Conservation (phyloP, 2,797 vertebrate genomes). For the Chiloscyllium punctatum region DNA sequence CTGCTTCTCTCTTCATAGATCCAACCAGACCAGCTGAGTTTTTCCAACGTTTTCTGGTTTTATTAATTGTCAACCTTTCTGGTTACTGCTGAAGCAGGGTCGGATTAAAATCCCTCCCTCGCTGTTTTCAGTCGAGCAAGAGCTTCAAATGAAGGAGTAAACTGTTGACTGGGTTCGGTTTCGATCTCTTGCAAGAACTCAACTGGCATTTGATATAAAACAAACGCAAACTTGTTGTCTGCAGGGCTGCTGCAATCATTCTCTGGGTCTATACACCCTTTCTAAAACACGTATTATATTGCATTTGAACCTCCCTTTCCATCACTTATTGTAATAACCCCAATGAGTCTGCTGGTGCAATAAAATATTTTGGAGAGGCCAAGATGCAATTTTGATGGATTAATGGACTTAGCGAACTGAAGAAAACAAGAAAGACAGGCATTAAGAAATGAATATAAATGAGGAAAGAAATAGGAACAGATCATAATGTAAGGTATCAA, state of each 20-base stretch:
- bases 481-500: not conserved
- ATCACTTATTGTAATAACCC: conserved; percentile 3
- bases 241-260: not conserved
- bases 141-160: not conserved
- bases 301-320: not conserved
- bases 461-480: not conserved
- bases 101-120: not conserved
- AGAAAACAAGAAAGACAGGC: not conserved
- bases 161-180: not conserved
- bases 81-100: not conserved
- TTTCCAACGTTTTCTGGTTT: no score
- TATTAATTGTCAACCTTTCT: not conserved
- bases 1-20: no score
- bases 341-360: not conserved
- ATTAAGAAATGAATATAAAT: conserved; percentile 21
- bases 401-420: not conserved
- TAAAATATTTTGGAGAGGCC: not conserved
- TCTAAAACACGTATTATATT: not conserved
- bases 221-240: not conserved
- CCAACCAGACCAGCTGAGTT: no score
- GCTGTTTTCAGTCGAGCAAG: not conserved
- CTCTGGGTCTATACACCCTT: not conserved
- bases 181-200: not conserved
- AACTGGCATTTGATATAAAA: not conserved
- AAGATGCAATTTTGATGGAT: not conserved